phyloP scores from a whole-genome alignment of 2,888 invertebrate species.

The Nymphalis urticae region DNA sequence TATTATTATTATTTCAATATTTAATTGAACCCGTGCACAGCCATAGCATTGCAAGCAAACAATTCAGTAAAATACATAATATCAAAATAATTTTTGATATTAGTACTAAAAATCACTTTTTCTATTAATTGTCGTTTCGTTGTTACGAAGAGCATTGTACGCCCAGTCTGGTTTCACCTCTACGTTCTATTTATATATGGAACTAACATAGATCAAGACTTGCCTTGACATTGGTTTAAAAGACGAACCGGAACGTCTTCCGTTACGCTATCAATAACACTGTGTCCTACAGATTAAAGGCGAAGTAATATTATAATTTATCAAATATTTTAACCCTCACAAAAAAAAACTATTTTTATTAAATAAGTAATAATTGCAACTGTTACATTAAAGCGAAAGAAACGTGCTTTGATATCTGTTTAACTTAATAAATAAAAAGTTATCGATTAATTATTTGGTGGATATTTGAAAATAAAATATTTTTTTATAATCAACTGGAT shows the following conservation, averaged over 20 bases:
- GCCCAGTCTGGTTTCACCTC: constrained; percentile 7
- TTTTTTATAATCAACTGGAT: no score
- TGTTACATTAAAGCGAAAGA: no score
- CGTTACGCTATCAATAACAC: constrained; percentile 28
- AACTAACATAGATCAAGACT: constrained; percentile 52
- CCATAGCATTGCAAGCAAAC: no score
- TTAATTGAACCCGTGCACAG: no score
- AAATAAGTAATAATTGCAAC: no score
- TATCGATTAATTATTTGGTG: no score
- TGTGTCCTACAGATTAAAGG: background rate
- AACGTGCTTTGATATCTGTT: no score
- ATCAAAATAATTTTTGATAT: background rate
- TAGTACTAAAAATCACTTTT: background rate
- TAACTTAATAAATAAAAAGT: no score
- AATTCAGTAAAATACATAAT: background rate
- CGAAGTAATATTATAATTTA: background rate
- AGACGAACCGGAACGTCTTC: constrained; percentile 27
- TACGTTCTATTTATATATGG: constrained; percentile 53
- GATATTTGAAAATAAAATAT: no score
- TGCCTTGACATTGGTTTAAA: constrained; percentile 62
- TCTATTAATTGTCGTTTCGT: constrained; percentile 3
- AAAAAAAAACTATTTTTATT: no score
- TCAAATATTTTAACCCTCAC: no score
- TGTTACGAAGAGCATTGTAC: background rate
- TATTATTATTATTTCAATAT: no score